phyloP scores from a whole-genome alignment of 1,140 invertebrate species.

The Magallana gigas region DNA sequence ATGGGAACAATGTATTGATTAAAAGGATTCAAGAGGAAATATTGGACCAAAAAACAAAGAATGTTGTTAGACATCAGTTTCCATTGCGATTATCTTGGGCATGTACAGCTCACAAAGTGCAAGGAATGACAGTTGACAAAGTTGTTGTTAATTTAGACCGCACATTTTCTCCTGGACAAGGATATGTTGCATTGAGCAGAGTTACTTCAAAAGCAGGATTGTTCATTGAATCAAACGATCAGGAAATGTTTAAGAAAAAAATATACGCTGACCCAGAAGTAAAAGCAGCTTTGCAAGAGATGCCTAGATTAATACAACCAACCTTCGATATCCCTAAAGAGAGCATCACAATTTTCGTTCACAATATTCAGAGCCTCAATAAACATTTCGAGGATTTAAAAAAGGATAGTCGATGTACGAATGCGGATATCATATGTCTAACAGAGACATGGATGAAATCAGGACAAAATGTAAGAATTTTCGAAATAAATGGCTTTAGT shows the following conservation, averaged over 20 bases:
- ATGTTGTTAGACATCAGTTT: slow-evolving; percentile 32
- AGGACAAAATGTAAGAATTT: background rate
- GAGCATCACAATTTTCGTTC: background rate
- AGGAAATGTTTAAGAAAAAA: background rate
- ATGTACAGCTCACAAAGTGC: slow-evolving; percentile 43
- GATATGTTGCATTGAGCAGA: slow-evolving; percentile 45
- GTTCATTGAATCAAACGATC: background rate
- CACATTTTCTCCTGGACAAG: slow-evolving; percentile 33
- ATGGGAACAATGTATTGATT: background rate
- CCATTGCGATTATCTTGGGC: slow-evolving; percentile 40
- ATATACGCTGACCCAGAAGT: slow-evolving; percentile 38
- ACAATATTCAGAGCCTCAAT: slow-evolving; percentile 32
- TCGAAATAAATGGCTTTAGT: background rate
- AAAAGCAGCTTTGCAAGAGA: background rate
- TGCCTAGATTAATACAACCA: background rate
- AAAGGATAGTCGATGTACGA: background rate
- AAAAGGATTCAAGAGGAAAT: slow-evolving; percentile 28
- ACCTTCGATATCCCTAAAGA: background rate
- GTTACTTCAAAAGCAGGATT: slow-evolving; percentile 36
- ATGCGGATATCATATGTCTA: slow-evolving; percentile 34
- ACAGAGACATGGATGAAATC: slow-evolving; percentile 49
- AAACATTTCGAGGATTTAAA: slow-evolving; percentile 1
- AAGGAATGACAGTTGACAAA: slow-evolving; percentile 46
- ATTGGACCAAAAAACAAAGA: background rate
- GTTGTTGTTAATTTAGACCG: slow-evolving; percentile 40